Percentiles rank a stretch among this genome's conserved stretches.
Conservation (phyloP, 1,140 invertebrate genomes). For the Listronotus oregonensis region DNA sequence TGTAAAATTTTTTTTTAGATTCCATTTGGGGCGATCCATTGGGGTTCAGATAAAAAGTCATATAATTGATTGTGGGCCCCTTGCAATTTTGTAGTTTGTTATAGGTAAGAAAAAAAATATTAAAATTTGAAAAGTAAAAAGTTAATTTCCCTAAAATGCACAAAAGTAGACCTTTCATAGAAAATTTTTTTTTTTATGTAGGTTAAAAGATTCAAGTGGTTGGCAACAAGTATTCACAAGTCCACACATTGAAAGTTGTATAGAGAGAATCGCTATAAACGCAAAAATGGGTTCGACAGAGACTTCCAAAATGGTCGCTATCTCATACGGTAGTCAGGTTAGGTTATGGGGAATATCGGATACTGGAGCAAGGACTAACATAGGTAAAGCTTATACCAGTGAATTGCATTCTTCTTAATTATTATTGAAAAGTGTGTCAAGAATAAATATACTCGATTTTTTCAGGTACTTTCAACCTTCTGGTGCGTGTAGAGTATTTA, state of each 20-base stretch:
- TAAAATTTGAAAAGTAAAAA: too few species aligned
- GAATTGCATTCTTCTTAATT: not conserved
- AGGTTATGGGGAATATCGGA: conserved; percentile 89
- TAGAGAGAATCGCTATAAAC: conserved; percentile 93
- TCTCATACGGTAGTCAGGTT: conserved; percentile 84
- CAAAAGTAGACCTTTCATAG: too few species aligned
- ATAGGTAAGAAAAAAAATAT: conserved; percentile 65
- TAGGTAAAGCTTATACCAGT: conserved; percentile 61
- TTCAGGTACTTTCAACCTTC: conserved; percentile 83
- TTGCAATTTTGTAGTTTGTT: conserved; percentile 94
- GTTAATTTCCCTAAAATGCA: too few species aligned
- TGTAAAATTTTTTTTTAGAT: conserved; percentile 56
- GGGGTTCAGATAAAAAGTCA: conserved; percentile 93
- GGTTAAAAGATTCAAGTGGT: conserved; percentile 92
- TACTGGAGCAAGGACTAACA: conserved; percentile 74
- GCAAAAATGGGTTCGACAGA: conserved; percentile 79
- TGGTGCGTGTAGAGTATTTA: conserved; percentile 91
- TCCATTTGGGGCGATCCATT: conserved; percentile 81
- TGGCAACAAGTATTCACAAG: conserved; percentile 96
- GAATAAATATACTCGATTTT: conserved; percentile 20
- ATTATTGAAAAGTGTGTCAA: not conserved
- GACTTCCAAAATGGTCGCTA: conserved; percentile 83
- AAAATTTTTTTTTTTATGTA: conserved; percentile 50
- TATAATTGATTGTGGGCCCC: conserved; percentile 95
- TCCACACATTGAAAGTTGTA: conserved; percentile 85